Conservation (phyloP, 2,113 vertebrate genomes). For the Elaphurus davidianus region DNA sequence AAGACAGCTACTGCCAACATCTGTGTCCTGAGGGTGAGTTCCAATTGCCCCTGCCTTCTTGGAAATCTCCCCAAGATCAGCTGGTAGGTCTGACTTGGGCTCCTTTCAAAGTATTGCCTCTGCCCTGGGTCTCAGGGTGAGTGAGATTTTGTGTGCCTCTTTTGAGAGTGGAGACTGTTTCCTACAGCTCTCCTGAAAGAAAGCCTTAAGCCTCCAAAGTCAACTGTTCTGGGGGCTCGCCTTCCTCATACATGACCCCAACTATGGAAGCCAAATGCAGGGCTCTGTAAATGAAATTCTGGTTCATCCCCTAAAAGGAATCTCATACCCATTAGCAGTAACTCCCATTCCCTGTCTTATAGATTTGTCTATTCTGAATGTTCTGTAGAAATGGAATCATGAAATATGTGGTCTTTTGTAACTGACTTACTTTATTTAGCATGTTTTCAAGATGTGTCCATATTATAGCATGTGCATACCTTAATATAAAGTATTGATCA, state of each 20-base stretch:
- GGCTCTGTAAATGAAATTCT: not conserved
- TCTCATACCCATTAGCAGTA: not conserved
- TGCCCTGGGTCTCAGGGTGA: not conserved
- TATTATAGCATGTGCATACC: not conserved
- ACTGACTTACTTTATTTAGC: not conserved
- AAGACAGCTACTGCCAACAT: not conserved
- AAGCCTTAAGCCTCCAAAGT: not conserved
- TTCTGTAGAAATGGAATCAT: not conserved
- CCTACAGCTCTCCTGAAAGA: not conserved
- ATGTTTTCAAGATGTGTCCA: not conserved
- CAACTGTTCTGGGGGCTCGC: not conserved
- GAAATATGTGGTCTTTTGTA: not conserved
- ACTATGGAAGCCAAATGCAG: not conserved
- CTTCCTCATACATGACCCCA: not conserved
- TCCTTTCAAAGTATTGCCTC: not conserved
- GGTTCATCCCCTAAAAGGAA: not conserved
- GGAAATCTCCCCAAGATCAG: not conserved
- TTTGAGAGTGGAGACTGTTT: not conserved
- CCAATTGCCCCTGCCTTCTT: not conserved
- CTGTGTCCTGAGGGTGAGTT: not conserved
- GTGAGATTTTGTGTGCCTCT: not conserved
- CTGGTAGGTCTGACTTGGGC: not conserved
- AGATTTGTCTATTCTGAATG: not conserved
- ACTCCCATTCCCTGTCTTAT: not conserved
- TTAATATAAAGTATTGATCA: not conserved